Evolutionary conservation across 2,888 invertebrate species (phyloP).

Genomic region (Mythimna vitellina): DNA sequence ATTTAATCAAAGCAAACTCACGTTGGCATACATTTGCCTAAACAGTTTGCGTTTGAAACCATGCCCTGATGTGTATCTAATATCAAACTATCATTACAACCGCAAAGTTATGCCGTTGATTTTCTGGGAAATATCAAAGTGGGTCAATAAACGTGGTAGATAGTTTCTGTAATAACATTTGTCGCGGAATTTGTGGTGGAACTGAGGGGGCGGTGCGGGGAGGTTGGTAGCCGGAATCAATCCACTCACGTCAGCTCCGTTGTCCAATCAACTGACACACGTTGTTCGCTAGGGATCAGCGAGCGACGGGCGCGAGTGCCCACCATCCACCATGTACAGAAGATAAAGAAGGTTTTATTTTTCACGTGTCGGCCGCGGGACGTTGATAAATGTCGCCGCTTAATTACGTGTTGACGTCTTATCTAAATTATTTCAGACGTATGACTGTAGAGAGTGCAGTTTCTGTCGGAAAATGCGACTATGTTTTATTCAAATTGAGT

Average conservation of each 20-base stretch:
- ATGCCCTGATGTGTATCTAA: slow-evolving; percentile 62
- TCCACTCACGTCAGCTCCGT: slow-evolving; percentile 86
- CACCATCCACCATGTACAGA: slow-evolving; percentile 65
- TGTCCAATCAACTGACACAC: slow-evolving; percentile 89
- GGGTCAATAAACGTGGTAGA: slow-evolving; percentile 81
- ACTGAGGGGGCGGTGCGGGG: slow-evolving; percentile 48
- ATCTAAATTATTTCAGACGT: slow-evolving; percentile 59
- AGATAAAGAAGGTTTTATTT: slow-evolving; percentile 70
- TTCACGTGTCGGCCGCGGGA: slow-evolving; percentile 63
- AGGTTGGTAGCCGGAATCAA: slow-evolving; percentile 81
- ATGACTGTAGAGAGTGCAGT: slow-evolving; percentile 13
- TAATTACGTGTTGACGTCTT: slow-evolving; percentile 68
- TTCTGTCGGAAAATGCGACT: slow-evolving; percentile 1
- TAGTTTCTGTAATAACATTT: slow-evolving; percentile 86
- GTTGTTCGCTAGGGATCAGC: slow-evolving; percentile 85
- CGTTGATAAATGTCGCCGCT: slow-evolving; percentile 68
- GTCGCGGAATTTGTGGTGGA: slow-evolving; percentile 77
- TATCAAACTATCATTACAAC: slow-evolving; percentile 64
- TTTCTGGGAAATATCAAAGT: slow-evolving; percentile 72
- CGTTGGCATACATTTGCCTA: slow-evolving; percentile 57
- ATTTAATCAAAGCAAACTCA: slow-evolving; percentile 62
- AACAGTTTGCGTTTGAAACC: slow-evolving; percentile 58
- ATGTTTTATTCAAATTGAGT: neutral
- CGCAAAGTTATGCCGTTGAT: slow-evolving; percentile 67
- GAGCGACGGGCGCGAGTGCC: slow-evolving; percentile 63